Percentiles rank a stretch among this genome's conserved stretches.
phyloP scores from a whole-genome alignment of 2,797 vertebrate species.

The Atherinosoma microstoma region DNA sequence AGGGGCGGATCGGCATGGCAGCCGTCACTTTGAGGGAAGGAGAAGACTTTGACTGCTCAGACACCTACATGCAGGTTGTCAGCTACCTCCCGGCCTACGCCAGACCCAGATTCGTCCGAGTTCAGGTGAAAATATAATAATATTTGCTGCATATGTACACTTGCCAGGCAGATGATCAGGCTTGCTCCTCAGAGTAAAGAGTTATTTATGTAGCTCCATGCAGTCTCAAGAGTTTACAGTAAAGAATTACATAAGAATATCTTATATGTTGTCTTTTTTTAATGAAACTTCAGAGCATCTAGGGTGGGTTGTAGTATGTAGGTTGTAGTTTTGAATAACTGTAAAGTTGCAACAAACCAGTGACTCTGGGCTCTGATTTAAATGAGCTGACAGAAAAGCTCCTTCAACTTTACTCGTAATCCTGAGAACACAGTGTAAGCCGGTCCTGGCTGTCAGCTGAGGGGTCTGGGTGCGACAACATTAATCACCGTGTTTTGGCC shows the following conservation, averaged over 20 bases:
- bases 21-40: constrained; percentile 84
- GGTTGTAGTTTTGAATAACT: background rate
- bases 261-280: background rate
- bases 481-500: constrained; percentile 10
- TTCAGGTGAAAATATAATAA: constrained; percentile 82
- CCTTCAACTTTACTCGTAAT: constrained; percentile 5
- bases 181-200: background rate
- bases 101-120: constrained; percentile 88
- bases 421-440: background rate
- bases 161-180: background rate
- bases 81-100: constrained; percentile 88
- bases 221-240: background rate
- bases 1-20: constrained; percentile 91
- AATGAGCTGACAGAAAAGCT: constrained; percentile 3
- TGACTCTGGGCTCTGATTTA: background rate
- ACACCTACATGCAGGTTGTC: constrained; percentile 78
- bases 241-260: background rate
- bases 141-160: background rate
- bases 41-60: constrained; percentile 82
- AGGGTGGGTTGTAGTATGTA: background rate
- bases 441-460: background rate
- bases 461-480: background rate
- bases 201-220: background rate
- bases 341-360: background rate
- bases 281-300: background rate